Evolutionary conservation across 2,113 vertebrate genomes (phyloP), one percentile per base, ranked within the genome.

Genomic region (Apistogramma diplotaenia): DNA sequence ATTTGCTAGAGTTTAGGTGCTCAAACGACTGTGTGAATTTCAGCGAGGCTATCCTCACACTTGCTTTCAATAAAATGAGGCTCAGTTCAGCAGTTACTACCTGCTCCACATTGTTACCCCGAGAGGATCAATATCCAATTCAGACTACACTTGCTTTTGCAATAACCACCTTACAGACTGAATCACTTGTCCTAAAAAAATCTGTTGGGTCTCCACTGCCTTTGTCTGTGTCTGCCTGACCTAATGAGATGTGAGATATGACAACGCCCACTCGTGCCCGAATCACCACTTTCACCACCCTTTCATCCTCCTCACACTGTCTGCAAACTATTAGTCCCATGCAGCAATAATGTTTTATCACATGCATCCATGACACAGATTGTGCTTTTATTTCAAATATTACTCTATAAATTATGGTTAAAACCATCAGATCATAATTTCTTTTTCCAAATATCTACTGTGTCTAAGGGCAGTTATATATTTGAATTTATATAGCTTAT

Each of bases 51-150:
- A 49, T 78, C 65, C 59, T 73, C 5, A 35, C 11, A 37, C 2
- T 82, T 21, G 2, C 67, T 59, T 71, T 83, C 43, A 54, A 35
- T 86, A 78, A 88, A 83, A 88, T 58, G 71, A 81, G 85, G 60
- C 79, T 67, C 74, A 79, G 62, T 81, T 86, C 83, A 83, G 83
- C 81, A 53, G 61, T 81, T 84, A 67, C 78, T 81, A 54, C 79
- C 74, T 82, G 79, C 76, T 87, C 46, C 81, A 84, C 56, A 12
- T 76, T 75, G 79, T 85, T 82, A 74, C 78, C 76, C 65, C 15
- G 71, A 77, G 58, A 85, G 83, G 88, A 94, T 94, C 94, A 93
- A 94, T 94, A 94, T 92, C 92, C 89, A 94, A 93, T 94, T 92
- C 93, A 87, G 85, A 80, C 90, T 79, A 85, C 88, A 85, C 78